These are phyloP conservation scores for Semicossyphus pulcher DNA, from an alignment of 2,113 vertebrate species.

Conservation along the genomic window DNA sequence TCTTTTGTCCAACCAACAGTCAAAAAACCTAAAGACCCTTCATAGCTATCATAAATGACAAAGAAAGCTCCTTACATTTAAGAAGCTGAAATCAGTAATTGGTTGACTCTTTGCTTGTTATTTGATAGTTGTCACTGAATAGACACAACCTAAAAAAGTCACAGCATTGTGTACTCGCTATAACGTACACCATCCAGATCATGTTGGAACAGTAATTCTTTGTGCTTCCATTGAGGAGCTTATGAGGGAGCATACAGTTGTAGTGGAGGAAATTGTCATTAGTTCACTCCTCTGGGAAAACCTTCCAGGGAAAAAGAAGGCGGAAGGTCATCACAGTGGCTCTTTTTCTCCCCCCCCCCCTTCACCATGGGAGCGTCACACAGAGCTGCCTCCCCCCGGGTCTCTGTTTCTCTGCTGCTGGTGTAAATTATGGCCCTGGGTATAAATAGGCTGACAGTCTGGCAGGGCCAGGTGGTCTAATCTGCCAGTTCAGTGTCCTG, in stretches of 20 bases:
- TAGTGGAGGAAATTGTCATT: slow-evolving; percentile 14
- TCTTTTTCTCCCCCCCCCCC: not conserved
- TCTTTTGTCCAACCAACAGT: too few species aligned
- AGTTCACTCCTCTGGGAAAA: slow-evolving; percentile 33
- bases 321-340: slow-evolving; percentile 29
- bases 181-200: not conserved
- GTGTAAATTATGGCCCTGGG: slow-evolving; percentile 75
- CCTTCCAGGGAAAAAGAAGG: slow-evolving; percentile 1
- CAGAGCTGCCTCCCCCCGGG: slow-evolving; percentile 13
- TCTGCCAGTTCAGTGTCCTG: slow-evolving; percentile 71
- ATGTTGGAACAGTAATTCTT: slow-evolving; percentile 8
- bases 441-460: slow-evolving; percentile 82
- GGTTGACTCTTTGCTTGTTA: too few species aligned
- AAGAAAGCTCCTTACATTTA: too few species aligned
- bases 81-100: too few species aligned
- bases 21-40: too few species aligned
- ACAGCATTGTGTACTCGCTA: too few species aligned
- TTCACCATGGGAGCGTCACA: slow-evolving; percentile 30
- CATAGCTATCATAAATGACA: too few species aligned
- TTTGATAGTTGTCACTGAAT: too few species aligned
- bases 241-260: slow-evolving; percentile 2
- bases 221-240: slow-evolving; percentile 22
- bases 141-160: too few species aligned
- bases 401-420: slow-evolving; percentile 35
- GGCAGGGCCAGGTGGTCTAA: slow-evolving; percentile 79